These are phyloP conservation scores for Eumacrocentrus americanus DNA, from an alignment of 2,888 invertebrate species.

Conservation along the genomic window DNA sequence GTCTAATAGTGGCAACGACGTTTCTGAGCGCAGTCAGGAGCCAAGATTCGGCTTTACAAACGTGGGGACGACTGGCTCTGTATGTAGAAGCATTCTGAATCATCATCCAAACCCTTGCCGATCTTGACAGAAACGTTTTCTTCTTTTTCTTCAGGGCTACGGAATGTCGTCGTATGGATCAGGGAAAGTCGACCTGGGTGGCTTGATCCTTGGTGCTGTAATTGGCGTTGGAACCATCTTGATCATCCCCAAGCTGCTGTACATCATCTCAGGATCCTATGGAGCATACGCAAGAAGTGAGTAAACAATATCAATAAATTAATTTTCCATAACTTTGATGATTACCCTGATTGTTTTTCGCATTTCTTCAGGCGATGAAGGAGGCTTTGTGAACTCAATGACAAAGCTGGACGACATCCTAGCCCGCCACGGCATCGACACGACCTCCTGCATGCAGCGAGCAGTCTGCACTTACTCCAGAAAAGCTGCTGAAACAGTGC, in stretches of 20 bases:
- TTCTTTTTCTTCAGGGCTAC: conserved; percentile 49
- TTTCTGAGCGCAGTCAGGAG: conserved; percentile 53
- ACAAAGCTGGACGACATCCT: conserved; percentile 65
- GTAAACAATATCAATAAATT: conserved; percentile 47
- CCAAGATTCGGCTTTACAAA: conserved; percentile 60
- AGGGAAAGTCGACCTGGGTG: conserved; percentile 81
- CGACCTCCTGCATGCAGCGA: conserved; percentile 69
- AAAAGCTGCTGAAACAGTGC: conserved; percentile 64
- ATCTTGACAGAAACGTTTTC: too few species aligned
- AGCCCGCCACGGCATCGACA: conserved; percentile 67
- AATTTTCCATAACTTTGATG: neutral
- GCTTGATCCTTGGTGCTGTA: conserved; percentile 79
- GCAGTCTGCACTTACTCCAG: conserved; percentile 74
- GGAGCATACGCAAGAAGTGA: conserved; percentile 75
- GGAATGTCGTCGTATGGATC: conserved; percentile 73
- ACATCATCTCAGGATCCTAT: conserved; percentile 73
- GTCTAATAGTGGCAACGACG: conserved; percentile 41
- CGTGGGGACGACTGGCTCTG: conserved; percentile 54
- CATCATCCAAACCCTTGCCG: neutral
- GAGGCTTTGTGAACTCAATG: conserved; percentile 69
- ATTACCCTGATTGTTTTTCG: neutral
- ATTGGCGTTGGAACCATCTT: conserved; percentile 82
- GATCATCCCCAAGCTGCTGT: conserved; percentile 78
- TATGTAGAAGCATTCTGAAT: conserved; percentile 38
- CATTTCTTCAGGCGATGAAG: conserved; percentile 65